A percentile compares a stretch with the other conserved stretches of the same genome.
These are phyloP conservation scores for Paedocypris micromegethes DNA, from an alignment of 2,797 vertebrate genomes.

Conservation along the genomic window DNA sequence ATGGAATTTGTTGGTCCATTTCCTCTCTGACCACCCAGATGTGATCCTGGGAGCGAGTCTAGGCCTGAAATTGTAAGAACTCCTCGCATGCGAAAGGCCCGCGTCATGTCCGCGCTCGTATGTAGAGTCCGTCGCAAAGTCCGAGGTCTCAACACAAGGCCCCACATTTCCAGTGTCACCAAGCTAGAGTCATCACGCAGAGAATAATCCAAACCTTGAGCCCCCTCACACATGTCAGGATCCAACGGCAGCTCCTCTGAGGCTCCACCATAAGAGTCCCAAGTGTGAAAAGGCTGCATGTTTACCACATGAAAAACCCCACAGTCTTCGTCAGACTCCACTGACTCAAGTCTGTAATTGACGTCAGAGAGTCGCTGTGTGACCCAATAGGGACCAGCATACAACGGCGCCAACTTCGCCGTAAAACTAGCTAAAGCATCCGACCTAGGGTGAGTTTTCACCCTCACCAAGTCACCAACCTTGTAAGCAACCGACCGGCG, in stretches of 20 bases:
- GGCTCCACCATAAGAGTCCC: neutral
- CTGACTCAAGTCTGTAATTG: neutral
- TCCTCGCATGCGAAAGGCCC: neutral
- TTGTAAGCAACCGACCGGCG: neutral
- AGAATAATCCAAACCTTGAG: neutral
- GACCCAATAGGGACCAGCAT: slow-evolving; percentile 6
- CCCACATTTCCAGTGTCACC: neutral
- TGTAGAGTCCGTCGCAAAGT: neutral
- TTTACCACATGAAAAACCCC: slow-evolving; percentile 11
- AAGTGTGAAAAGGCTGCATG: slow-evolving; percentile 4
- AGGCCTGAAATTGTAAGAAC: slow-evolving; percentile 1
- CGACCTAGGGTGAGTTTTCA: neutral
- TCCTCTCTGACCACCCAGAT: neutral
- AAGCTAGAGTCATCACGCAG: neutral
- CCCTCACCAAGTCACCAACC: neutral
- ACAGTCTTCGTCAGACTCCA: neutral
- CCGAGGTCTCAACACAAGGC: neutral
- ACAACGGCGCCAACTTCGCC: neutral
- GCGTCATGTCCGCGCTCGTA: neutral
- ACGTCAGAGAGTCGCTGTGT: neutral
- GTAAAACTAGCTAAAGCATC: neutral
- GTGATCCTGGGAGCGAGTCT: neutral
- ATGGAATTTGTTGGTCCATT: neutral
- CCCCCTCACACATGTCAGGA: no score
- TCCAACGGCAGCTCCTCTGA: neutral